Percentiles rank a stretch among this genome's conserved stretches.
These are phyloP conservation scores for Phyto melanocephala DNA, from an alignment of 2,888 invertebrate genomes.

Conservation along the genomic window DNA sequence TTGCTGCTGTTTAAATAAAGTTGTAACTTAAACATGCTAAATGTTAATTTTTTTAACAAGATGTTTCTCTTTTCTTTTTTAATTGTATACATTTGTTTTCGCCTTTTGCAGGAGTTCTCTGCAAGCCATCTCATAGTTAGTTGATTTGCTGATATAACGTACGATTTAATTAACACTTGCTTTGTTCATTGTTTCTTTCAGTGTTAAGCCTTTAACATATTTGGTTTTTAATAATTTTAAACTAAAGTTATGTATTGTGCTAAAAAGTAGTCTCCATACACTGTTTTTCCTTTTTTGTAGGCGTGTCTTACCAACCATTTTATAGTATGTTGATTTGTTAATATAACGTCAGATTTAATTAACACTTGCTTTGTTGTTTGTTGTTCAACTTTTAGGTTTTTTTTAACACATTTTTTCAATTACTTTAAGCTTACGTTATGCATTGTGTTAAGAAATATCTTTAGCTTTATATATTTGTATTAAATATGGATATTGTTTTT, in stretches of 20 bases:
- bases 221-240: not conserved
- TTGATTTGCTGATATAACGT: too few relatives aligned
- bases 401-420: conserved; percentile 28
- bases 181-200: too few relatives aligned
- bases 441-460: not conserved
- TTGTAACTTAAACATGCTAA: not conserved
- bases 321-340: conserved; percentile 42
- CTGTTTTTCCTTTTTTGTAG: too few relatives aligned
- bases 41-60: not conserved
- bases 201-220: too few relatives aligned
- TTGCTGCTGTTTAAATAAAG: not conserved
- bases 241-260: too few relatives aligned
- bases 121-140: too few relatives aligned
- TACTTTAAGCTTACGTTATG: conserved; percentile 18
- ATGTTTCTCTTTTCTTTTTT: not conserved
- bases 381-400: not conserved
- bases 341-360: not conserved
- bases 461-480: conserved; percentile 11
- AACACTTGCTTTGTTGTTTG: conserved; percentile 42
- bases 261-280: too few relatives aligned
- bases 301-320: not conserved
- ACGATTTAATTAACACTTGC: too few relatives aligned
- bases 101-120: too few relatives aligned
- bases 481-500: conserved; percentile 14
- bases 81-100: conserved; percentile 26